phyloP scores from a whole-genome alignment of 2,888 invertebrate genomes.

The Thecocarcelia acutangulata region DNA sequence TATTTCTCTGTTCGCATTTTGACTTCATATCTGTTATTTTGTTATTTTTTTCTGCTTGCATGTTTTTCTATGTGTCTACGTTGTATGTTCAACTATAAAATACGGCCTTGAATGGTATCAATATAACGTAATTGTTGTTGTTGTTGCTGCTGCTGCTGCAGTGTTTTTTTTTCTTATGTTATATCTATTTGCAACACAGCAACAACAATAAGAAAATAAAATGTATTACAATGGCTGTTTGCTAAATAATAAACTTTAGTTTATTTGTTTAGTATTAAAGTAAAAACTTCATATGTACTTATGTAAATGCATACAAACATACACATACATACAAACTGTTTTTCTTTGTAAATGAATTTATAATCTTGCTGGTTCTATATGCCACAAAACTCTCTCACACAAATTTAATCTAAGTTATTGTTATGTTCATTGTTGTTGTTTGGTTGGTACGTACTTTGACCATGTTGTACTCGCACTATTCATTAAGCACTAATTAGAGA shows the following conservation, averaged over 20 bases:
- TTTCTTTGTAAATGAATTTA: constrained; percentile 32
- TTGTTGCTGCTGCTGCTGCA: constrained; percentile 11
- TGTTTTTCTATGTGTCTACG: constrained; percentile 58
- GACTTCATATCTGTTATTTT: constrained; percentile 44
- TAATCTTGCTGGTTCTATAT: constrained; percentile 26
- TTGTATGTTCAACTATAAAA: constrained; percentile 58
- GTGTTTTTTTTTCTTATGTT: constrained; percentile 27
- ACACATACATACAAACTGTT: constrained; percentile 13
- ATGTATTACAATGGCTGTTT: constrained; percentile 58
- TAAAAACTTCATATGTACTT: not conserved
- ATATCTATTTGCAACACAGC: constrained; percentile 58
- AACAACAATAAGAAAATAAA: constrained; percentile 24
- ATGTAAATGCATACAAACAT: too few relatives aligned
- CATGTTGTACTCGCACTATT: constrained; percentile 23
- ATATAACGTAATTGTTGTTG: constrained; percentile 67
- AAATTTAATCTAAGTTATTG: constrained; percentile 64
- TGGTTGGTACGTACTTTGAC: constrained; percentile 16
- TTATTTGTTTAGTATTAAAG: constrained; percentile 23
- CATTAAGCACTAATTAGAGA: constrained; percentile 73
- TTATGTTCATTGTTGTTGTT: not conserved
- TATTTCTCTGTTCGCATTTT: constrained; percentile 56
- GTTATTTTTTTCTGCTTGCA: constrained; percentile 15
- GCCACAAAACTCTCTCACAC: constrained; percentile 49
- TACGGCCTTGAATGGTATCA: constrained; percentile 75
- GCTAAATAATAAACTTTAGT: constrained; percentile 53